These are phyloP conservation scores for Tupiocoris notatus DNA, from an alignment of 2,888 invertebrate genomes.

Conservation along the genomic window DNA sequence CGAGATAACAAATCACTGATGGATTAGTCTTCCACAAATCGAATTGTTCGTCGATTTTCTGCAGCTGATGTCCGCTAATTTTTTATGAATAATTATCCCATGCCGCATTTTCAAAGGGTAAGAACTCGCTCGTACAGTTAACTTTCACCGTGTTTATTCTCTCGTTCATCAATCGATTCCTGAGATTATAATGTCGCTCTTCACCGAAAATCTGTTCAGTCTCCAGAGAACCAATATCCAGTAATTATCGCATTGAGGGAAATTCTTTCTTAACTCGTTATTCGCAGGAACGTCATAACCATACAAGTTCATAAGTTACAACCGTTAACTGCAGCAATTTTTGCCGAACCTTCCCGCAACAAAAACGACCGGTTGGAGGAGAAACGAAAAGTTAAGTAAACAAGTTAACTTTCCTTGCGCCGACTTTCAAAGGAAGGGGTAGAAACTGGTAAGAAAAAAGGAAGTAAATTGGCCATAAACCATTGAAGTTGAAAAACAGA, in stretches of 20 bases:
- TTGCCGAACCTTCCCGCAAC: conserved; percentile 16
- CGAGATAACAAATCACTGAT: no score
- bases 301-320: conserved; percentile 20
- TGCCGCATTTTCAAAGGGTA: no score
- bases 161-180: no score
- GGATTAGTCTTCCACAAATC: no score
- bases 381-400: conserved; percentile 27
- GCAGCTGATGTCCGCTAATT: no score
- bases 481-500: neutral
- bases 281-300: conserved; percentile 25
- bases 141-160: no score
- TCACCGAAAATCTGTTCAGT: no score
- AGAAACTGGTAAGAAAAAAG: neutral
- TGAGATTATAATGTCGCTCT: no score
- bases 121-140: no score
- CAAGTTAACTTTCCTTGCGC: conserved; percentile 30
- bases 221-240: no score
- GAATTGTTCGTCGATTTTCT: no score
- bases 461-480: neutral
- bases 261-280: conserved; percentile 12
- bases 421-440: conserved; percentile 3
- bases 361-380: neutral
- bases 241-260: conserved; percentile 1
- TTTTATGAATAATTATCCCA: no score
- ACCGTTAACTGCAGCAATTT: conserved; percentile 36